Evolutionary conservation across 2,888 invertebrate genomes (phyloP).

Genomic region (Caenorhabditis sinica): DNA sequence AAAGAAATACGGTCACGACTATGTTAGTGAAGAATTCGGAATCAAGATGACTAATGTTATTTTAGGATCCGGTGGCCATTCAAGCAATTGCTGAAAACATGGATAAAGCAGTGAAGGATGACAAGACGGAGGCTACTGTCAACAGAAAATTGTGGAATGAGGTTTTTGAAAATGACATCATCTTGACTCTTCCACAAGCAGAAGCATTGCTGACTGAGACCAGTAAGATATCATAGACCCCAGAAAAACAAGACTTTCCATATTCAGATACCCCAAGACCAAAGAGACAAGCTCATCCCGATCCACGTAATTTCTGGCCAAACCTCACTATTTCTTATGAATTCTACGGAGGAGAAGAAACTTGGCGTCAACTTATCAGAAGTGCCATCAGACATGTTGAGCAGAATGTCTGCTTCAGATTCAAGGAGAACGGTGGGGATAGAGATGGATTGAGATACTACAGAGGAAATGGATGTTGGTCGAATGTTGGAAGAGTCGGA

Average conservation of each 20-base stretch:
- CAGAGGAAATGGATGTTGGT: conserved; percentile 80
- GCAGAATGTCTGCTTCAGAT: conserved; percentile 78
- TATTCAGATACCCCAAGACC: conserved; percentile 52
- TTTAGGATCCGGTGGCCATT: conserved; percentile 67
- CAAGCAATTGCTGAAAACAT: conserved; percentile 60
- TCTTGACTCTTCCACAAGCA: conserved; percentile 80
- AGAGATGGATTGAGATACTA: conserved; percentile 71
- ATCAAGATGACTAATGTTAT: not conserved
- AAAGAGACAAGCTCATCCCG: conserved; percentile 78
- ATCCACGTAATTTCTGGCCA: conserved; percentile 75
- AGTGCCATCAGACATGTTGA: conserved; percentile 78
- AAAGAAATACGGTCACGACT: conserved; percentile 75
- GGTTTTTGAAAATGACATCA: conserved; percentile 82
- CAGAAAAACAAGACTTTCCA: not conserved
- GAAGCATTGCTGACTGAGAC: conserved; percentile 75
- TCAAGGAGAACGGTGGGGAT: conserved; percentile 77
- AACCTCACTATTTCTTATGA: conserved; percentile 75
- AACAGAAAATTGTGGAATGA: conserved; percentile 78
- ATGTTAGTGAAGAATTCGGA: conserved; percentile 59
- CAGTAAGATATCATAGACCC: conserved; percentile 33
- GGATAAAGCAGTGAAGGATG: conserved; percentile 66
- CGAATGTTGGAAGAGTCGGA: conserved; percentile 80
- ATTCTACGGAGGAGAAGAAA: conserved; percentile 73
- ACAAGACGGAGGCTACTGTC: conserved; percentile 80
- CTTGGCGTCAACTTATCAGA: conserved; percentile 77